phyloP scores from a whole-genome alignment of 2,113 vertebrate species.

The Melanocharis versteri region DNA sequence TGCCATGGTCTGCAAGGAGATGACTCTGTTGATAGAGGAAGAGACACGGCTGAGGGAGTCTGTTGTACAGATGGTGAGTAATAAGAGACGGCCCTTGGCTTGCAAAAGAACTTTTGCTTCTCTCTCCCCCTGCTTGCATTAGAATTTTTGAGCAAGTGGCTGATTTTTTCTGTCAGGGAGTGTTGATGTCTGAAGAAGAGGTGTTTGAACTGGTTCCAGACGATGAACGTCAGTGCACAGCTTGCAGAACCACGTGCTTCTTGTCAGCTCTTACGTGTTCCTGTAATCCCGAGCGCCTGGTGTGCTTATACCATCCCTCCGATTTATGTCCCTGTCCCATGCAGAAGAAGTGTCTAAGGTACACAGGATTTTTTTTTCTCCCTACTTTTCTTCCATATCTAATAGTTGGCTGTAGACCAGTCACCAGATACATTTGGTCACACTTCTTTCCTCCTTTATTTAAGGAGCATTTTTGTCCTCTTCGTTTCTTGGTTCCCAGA shows the following conservation, averaged over 20 bases:
- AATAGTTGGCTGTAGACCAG: background rate
- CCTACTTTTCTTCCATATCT: background rate
- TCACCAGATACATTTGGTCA: background rate
- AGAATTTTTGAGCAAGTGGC: background rate
- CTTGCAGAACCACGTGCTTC: conserved; percentile 97
- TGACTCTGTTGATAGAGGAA: conserved; percentile 90
- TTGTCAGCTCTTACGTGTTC: conserved; percentile 94
- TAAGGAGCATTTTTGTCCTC: background rate
- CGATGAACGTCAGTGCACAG: conserved; percentile 93
- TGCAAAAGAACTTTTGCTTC: background rate
- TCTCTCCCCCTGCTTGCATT: background rate
- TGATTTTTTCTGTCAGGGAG: conserved; percentile 75
- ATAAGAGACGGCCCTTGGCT: background rate
- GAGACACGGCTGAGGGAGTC: conserved; percentile 85
- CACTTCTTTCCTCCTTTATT: background rate
- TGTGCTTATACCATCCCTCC: conserved; percentile 86
- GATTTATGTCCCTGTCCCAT: conserved; percentile 91
- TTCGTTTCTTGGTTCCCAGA: background rate
- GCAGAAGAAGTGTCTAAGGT: conserved; percentile 93
- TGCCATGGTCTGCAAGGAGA: conserved; percentile 90
- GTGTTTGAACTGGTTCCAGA: conserved; percentile 96
- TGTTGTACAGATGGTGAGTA: conserved; percentile 84
- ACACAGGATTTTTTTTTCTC: background rate
- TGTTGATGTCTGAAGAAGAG: conserved; percentile 91
- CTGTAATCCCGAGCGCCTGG: conserved; percentile 89